Conservation (phyloP, 2,113 vertebrate genomes). For the Taurulus bubalis region DNA sequence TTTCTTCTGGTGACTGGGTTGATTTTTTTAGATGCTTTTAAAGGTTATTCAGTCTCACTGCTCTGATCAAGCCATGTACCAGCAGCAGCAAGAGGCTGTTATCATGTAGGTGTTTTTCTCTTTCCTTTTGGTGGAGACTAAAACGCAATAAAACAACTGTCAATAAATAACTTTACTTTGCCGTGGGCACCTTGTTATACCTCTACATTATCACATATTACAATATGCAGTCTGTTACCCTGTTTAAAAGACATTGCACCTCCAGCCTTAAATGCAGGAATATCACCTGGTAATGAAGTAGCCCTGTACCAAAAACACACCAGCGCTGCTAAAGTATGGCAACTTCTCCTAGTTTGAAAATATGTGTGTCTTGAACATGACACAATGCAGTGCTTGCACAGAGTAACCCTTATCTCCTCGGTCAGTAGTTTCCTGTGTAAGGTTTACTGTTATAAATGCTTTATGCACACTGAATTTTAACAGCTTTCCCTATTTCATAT, state of each 20-base stretch:
- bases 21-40: neutral
- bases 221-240: neutral
- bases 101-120: neutral
- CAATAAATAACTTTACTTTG: neutral
- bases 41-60: neutral
- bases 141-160: neutral
- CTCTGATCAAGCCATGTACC: no score
- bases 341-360: neutral
- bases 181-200: neutral
- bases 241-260: slow-evolving; percentile 20
- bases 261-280: neutral
- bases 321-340: neutral
- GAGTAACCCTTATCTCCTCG: slow-evolving; percentile 6
- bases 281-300: neutral
- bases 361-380: neutral
- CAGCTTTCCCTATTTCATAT: neutral
- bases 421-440: neutral
- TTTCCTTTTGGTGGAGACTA: neutral
- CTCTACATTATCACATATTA: neutral
- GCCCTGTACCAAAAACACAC: neutral
- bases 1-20: neutral
- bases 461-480: slow-evolving; percentile 17
- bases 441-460: neutral
- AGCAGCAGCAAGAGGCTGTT: neutral
- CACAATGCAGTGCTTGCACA: neutral